phyloP scores from a whole-genome alignment of 2,113 vertebrate species.

The Platichthys stellatus region DNA sequence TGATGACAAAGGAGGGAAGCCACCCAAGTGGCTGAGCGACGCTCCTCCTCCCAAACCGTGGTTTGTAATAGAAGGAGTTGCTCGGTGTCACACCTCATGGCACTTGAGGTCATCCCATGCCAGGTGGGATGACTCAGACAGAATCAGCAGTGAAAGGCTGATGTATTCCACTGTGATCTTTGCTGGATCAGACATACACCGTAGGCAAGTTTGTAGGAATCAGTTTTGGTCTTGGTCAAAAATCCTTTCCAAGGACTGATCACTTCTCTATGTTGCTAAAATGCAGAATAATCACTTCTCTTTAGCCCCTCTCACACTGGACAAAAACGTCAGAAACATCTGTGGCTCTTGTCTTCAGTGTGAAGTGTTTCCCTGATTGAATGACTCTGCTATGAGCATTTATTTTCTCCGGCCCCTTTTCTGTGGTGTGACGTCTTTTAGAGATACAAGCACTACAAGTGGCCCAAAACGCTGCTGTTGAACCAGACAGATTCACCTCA shows the following conservation, averaged over 20 bases:
- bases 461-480: too few relatives aligned
- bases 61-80: constrained; percentile 52
- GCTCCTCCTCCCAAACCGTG: constrained; percentile 50
- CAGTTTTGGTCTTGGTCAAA: neutral
- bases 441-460: too few relatives aligned
- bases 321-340: too few relatives aligned
- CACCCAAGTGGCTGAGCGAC: constrained; percentile 51
- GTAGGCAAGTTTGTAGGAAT: neutral
- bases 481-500: too few relatives aligned
- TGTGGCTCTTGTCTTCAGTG: too few relatives aligned
- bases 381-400: too few relatives aligned
- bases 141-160: neutral
- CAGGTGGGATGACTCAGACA: constrained; percentile 40
- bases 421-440: too few relatives aligned
- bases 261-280: neutral
- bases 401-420: too few relatives aligned
- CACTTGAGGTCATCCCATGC: neutral
- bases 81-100: constrained; percentile 55
- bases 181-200: constrained; percentile 1
- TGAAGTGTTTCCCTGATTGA: too few relatives aligned
- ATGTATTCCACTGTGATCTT: constrained; percentile 23
- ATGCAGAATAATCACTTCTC: neutral
- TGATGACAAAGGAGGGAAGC: constrained; percentile 26
- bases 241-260: neutral
- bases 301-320: too few relatives aligned